Percentiles rank a stretch among this genome's conserved stretches.
These are phyloP conservation scores for Philypnodon macrostomus DNA, from an alignment of 2,797 vertebrate species.

Conservation along the genomic window DNA sequence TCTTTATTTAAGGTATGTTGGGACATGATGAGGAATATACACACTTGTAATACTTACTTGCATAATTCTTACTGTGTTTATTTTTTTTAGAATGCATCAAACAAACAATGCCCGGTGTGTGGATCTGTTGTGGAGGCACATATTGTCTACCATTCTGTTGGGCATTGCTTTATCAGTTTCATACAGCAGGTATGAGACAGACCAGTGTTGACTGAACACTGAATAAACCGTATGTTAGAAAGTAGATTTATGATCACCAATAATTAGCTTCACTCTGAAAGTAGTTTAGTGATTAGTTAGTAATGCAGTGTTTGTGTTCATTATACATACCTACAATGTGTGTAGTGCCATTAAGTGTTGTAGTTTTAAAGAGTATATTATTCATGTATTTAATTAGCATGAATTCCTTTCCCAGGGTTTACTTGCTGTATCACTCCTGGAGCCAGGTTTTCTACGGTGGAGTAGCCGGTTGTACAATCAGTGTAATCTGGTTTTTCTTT, in stretches of 20 bases:
- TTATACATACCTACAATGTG: background rate
- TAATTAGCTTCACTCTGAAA: no score
- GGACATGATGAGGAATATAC: background rate
- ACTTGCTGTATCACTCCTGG: constrained; percentile 97
- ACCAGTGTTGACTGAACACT: background rate
- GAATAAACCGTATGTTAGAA: background rate
- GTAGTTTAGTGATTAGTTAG: no score
- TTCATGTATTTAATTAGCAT: background rate
- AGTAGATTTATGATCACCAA: no score
- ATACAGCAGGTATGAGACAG: constrained; percentile 88
- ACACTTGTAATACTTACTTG: no score
- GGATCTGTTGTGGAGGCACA: constrained; percentile 95
- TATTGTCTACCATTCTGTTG: constrained; percentile 90
- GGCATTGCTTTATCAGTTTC: constrained; percentile 89
- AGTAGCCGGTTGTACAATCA: constrained; percentile 86
- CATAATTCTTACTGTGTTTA: no score
- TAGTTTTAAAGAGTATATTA: no score
- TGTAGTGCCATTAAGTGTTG: no score
- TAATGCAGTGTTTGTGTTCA: no score
- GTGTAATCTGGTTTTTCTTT: constrained; percentile 91
- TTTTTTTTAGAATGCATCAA: constrained; percentile 91
- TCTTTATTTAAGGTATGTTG: constrained; percentile 95
- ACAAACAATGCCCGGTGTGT: constrained; percentile 98
- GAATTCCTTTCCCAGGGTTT: constrained; percentile 78
- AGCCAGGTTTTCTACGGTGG: constrained; percentile 94